Conservation (phyloP, 2,888 invertebrate species). For the Eucriotettix oculatus region DNA sequence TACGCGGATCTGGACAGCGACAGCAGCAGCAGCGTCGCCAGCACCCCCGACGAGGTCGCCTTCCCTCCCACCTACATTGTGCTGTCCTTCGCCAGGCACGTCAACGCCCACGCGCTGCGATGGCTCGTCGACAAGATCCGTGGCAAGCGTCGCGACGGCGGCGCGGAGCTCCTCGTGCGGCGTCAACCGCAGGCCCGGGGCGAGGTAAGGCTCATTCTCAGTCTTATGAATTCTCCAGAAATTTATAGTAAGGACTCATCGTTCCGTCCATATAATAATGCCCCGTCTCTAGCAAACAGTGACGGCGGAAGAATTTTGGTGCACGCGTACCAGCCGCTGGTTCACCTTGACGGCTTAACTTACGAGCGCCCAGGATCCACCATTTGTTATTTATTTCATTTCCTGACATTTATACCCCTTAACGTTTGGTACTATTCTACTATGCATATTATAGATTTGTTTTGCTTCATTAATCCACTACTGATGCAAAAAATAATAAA, state of each 20-base stretch:
- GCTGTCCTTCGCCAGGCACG: conserved; percentile 28
- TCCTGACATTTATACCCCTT: too few species aligned
- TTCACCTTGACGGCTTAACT: too few species aligned
- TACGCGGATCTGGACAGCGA: background rate
- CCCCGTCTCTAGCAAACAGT: background rate
- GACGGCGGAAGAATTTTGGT: too few species aligned
- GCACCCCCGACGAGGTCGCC: conserved; percentile 4
- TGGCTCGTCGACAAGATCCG: conserved; percentile 37
- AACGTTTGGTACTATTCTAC: too few species aligned
- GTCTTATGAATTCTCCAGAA: background rate
- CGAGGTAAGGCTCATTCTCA: conserved; percentile 21
- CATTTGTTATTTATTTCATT: too few species aligned
- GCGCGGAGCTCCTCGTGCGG: conserved; percentile 36
- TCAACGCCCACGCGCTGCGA: conserved; percentile 28
- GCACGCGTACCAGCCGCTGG: too few species aligned
- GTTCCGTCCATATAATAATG: background rate
- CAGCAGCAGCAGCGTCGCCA: background rate
- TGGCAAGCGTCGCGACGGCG: conserved; percentile 33
- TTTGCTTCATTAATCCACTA: too few species aligned
- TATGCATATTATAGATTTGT: too few species aligned
- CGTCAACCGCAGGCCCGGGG: conserved; percentile 25
- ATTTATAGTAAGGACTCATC: background rate
- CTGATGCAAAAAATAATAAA: too few species aligned
- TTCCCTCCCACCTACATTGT: conserved; percentile 33
- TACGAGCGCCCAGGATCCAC: too few species aligned